Base-by-base conservation (phyloP, 92 coral and sea anemone genomes). In the Phenganax stokvisi region DNA sequence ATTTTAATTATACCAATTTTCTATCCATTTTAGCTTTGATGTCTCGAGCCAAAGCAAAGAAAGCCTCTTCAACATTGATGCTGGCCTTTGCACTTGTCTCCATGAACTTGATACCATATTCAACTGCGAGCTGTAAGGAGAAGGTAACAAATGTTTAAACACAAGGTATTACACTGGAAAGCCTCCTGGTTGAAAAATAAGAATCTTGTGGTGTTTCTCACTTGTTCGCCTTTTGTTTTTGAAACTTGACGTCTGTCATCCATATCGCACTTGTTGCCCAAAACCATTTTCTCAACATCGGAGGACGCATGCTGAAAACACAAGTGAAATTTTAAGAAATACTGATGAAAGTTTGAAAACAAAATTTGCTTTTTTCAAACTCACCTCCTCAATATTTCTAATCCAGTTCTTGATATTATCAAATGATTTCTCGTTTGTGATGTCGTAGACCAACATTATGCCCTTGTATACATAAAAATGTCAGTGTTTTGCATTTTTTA, bases 81-180 rank as follows among this genome's bases (percentile, higher is more conserved):
- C 98, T 93, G 51, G 98, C 92, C 90, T 93, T 93, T 75, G 98
- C 98, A 91, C 98, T 93, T 12, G 98, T 93, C 81, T 93, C 98
- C 98, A 93, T 93, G 86, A 93, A 93, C 81, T 93, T 93, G 76
- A 93, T 93, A 60, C 97, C 98, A 88, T 72, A 27, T 71, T 59
- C 53, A 25, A 79, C 80, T 72, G 84, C 76, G 51, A 54, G 76
- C 83, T 71, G 56, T 51, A 6, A 12, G 44, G 56, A 56, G 12
- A 55, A 15, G 55, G 64, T 8, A 27, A 65, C 75, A 44, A 58
- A 59, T 59, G 12, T 59, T 29, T 13, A 55, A 71, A 0, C 11
- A 17, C 9, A 37, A 51, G 1, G 56, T 25, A 73, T 37, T 37
- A 37, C 47, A 37, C 5, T 1, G 47, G 47, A 37, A 37, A 37